Conservation (phyloP, 2,888 invertebrate genomes). For the Galeruca laticollis region DNA sequence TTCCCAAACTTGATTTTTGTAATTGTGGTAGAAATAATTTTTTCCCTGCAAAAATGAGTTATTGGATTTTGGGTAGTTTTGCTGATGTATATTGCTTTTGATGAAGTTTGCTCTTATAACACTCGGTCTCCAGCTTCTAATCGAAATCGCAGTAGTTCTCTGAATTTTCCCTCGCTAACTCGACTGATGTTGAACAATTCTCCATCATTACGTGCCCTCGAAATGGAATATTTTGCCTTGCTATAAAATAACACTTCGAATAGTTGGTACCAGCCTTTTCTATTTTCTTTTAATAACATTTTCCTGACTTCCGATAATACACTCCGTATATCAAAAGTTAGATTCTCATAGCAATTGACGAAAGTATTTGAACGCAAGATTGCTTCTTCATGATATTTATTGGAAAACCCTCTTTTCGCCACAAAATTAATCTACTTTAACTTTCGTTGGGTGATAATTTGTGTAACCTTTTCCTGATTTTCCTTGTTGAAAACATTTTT, state of each 20-base stretch:
- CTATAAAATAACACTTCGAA: constrained; percentile 14
- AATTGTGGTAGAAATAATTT: constrained; percentile 5
- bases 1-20: too few relatives aligned
- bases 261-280: constrained; percentile 21
- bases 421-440: too few relatives aligned
- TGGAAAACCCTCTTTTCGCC: not conserved
- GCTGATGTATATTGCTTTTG: constrained; percentile 2
- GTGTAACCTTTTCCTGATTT: too few relatives aligned
- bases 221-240: constrained; percentile 22
- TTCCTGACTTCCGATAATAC: constrained; percentile 1
- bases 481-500: too few relatives aligned
- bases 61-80: constrained; percentile 2
- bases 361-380: too few relatives aligned
- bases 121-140: not conserved
- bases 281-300: constrained; percentile 5
- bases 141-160: constrained; percentile 3
- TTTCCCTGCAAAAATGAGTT: not conserved
- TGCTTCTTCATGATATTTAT: constrained; percentile 2
- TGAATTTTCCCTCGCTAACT: constrained; percentile 2
- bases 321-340: constrained; percentile 5
- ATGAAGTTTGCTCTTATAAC: not conserved
- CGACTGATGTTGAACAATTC: too few relatives aligned
- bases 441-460: too few relatives aligned
- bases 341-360: constrained; percentile 4
- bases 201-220: constrained; percentile 17